phyloP scores from a whole-genome alignment of 37 sponge, comb jelly and placozoan species.

The Bolinopsis microptera region DNA sequence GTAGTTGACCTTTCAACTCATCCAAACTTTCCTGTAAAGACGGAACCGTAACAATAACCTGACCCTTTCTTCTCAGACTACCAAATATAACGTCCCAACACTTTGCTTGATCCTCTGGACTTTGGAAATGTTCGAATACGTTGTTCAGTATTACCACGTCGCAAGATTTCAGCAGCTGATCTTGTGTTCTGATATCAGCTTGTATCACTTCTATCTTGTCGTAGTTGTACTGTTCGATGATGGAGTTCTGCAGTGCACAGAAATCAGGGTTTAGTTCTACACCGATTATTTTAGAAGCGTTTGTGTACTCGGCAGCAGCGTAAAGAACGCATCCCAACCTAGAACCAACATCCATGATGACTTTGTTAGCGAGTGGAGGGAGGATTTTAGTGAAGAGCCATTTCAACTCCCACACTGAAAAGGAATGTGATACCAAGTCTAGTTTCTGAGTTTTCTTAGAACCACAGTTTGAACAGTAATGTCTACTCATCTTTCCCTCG shows the following conservation, averaged over 20 bases:
- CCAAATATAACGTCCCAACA: slow-evolving; percentile 68
- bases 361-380: slow-evolving; percentile 68
- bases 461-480: slow-evolving; percentile 70
- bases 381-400: slow-evolving; percentile 65
- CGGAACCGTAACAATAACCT: slow-evolving; percentile 68
- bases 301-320: slow-evolving; percentile 66
- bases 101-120: slow-evolving; percentile 68
- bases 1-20: background rate
- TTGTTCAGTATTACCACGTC: slow-evolving; percentile 72
- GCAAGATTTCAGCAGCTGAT: slow-evolving; percentile 52
- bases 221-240: slow-evolving; percentile 50
- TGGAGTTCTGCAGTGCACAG: slow-evolving; percentile 60
- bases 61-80: slow-evolving; percentile 61
- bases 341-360: slow-evolving; percentile 69
- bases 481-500: slow-evolving; percentile 64
- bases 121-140: slow-evolving; percentile 71
- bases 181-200: slow-evolving; percentile 67
- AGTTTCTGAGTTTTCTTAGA: slow-evolving; percentile 66
- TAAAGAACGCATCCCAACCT: slow-evolving; percentile 69
- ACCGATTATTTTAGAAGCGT: slow-evolving; percentile 62
- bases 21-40: slow-evolving; percentile 65
- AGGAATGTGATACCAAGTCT: slow-evolving; percentile 71
- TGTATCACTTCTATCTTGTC: slow-evolving; percentile 62
- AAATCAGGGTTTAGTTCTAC: slow-evolving; percentile 69
- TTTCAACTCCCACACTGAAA: slow-evolving; percentile 68